Evolutionary conservation across 2,888 invertebrate species (phyloP).

Genomic region (Subacronicta megacephala): DNA sequence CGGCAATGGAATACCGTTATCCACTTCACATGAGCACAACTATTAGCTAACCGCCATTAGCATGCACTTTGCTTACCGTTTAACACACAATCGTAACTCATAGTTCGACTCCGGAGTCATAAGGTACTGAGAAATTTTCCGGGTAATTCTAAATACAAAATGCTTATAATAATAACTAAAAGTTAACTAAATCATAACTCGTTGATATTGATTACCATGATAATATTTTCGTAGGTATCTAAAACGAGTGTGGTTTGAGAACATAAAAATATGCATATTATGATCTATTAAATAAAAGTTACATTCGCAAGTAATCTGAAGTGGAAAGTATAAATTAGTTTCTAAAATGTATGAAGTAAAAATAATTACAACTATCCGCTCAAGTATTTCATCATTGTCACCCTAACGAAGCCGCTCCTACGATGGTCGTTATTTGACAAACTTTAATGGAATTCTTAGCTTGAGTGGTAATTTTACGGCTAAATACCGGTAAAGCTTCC

Average conservation of each 20-base stretch:
- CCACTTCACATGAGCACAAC: constrained; percentile 45
- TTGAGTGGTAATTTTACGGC: constrained; percentile 30
- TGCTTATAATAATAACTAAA: no score
- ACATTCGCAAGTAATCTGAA: no score
- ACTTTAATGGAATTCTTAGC: constrained; percentile 15
- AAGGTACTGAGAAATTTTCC: constrained; percentile 3
- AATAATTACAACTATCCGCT: not conserved
- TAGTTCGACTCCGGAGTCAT: constrained; percentile 8
- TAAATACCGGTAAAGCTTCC: constrained; percentile 30
- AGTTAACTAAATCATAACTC: no score
- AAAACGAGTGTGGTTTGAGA: no score
- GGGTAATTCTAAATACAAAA: not conserved
- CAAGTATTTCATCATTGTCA: constrained; percentile 11
- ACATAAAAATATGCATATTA: no score
- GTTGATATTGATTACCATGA: no score
- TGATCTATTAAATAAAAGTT: not conserved
- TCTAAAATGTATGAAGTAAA: not conserved
- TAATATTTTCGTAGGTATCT: no score
- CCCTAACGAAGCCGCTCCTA: not conserved
- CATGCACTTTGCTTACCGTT: constrained; percentile 63
- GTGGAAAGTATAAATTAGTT: not conserved
- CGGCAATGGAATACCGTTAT: constrained; percentile 48
- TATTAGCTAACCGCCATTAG: constrained; percentile 59
- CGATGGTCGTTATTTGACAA: constrained; percentile 14
- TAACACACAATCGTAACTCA: constrained; percentile 43